Evolutionary conservation across 2,888 invertebrate species (phyloP), one percentile per base, ranked within the genome.

Genomic region (Netelia melanura): DNA sequence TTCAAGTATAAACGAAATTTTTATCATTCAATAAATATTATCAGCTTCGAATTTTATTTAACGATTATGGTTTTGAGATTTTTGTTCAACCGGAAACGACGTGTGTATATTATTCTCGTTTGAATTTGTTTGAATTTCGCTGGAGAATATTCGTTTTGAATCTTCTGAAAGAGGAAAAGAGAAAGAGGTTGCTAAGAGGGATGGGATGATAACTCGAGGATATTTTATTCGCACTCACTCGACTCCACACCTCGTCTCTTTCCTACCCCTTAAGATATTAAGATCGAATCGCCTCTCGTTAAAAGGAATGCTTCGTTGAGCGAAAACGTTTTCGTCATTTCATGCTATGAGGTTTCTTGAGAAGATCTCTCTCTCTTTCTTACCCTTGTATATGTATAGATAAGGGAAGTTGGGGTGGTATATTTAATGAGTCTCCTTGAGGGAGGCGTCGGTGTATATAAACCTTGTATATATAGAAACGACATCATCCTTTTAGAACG

Each of bases 291-390:
- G 65, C 72, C 65, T 61, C 85, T 83, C 85, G 82, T 85, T 83
- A 85, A 85, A 79, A 67, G 70, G n/a, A 56, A 72, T 62, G 85
- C 75, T 82, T 85, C 85, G 85, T 85, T 83, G 67, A 82, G 79
- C 76, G 71, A 71, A 76, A 85, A 79, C 76, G 82, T 76, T 83
- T 79, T 65, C 71, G 72, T 79, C 79, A 76, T 80, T 85, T 80
- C 74, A 72, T 71, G 58, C 30, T 62, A 11, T 11, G 61, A 65
- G 70, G 10, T 25, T 21, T 54, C 62, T 54, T 43, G 71, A 79
- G 38, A 65, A 52, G 68, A 68, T 71, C 75, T 30, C 82, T 76
- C 65, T 54, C 65, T 58, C 71, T 79, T 21, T 30, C 30, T 30
- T 3, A 3, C 30, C 3, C 30, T 30, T 30, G n/a, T 9, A 23